Conservation (phyloP, 1,140 invertebrate genomes). For the Procambarus clarkii region DNA sequence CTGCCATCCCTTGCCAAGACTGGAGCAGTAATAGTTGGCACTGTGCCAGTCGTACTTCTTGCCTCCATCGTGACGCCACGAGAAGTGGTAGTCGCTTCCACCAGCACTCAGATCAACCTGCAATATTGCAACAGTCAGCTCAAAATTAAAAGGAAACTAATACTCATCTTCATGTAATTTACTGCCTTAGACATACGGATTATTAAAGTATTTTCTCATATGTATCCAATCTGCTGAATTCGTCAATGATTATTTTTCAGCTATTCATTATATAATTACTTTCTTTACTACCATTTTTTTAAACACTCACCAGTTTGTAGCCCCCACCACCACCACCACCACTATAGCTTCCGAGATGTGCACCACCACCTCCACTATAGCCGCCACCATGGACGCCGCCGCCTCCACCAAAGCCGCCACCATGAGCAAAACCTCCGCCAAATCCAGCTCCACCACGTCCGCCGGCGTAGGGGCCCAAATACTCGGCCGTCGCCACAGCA, state of each 20-base stretch:
- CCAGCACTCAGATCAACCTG: constrained; percentile 22
- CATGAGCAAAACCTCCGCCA: background rate
- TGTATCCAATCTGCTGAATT: background rate
- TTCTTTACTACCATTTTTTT: no score
- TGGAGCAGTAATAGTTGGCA: constrained; percentile 35
- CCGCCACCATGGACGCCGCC: background rate
- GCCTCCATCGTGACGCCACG: constrained; percentile 41
- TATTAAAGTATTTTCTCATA: background rate
- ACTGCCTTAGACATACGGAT: background rate
- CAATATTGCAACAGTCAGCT: background rate
- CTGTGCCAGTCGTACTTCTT: constrained; percentile 26
- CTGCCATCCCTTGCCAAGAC: constrained; percentile 40
- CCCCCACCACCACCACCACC: background rate
- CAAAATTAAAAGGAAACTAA: no score
- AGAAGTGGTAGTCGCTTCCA: constrained; percentile 56
- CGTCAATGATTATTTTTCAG: background rate
- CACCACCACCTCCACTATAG: background rate
- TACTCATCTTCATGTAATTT: no score
- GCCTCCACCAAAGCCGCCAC: background rate
- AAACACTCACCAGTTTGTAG: background rate
- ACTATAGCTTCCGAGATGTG: background rate
- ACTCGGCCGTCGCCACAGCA: background rate
- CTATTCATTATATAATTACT: background rate
- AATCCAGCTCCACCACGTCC: background rate
- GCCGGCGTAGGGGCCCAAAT: background rate